A percentile compares a stretch with the other conserved stretches of the same genome.
Evolutionary conservation across 1,140 invertebrate genomes (phyloP).

Genomic region (Hormaphis cornu): DNA sequence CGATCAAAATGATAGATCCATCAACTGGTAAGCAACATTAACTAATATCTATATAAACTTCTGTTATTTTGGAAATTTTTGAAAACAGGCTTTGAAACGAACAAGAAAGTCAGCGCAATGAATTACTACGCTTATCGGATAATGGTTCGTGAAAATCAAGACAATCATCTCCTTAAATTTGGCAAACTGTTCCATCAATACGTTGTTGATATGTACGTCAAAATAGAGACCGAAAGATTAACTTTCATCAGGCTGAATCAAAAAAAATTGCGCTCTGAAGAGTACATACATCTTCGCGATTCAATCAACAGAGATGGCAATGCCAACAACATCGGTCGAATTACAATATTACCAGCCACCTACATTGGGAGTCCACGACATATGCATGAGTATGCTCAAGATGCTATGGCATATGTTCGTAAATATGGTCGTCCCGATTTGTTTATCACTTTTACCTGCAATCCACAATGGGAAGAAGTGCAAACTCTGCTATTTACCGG

Average conservation of each 20-base stretch:
- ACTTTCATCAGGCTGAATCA: constrained; percentile 40
- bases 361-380: constrained; percentile 42
- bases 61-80: too few species aligned
- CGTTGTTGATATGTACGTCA: constrained; percentile 41
- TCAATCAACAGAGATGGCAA: constrained; percentile 30
- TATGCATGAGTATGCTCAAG: constrained; percentile 46
- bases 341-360: constrained; percentile 41
- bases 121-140: too few species aligned
- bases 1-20: too few species aligned
- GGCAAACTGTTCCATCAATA: too few species aligned
- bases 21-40: too few species aligned
- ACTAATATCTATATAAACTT: too few species aligned
- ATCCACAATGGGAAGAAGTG: constrained; percentile 46
- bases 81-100: too few species aligned
- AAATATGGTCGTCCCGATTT: constrained; percentile 43
- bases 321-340: constrained; percentile 33
- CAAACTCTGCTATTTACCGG: constrained; percentile 36
- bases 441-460: constrained; percentile 45
- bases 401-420: constrained; percentile 47
- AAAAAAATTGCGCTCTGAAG: constrained; percentile 40
- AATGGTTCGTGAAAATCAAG: too few species aligned
- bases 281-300: constrained; percentile 39
- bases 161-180: too few species aligned
- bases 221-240: constrained; percentile 42
- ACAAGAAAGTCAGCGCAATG: too few species aligned